Percentiles rank a stretch among this genome's conserved stretches.
phyloP scores from a whole-genome alignment of 2,888 invertebrate species.

The Tigriopus californicus region DNA sequence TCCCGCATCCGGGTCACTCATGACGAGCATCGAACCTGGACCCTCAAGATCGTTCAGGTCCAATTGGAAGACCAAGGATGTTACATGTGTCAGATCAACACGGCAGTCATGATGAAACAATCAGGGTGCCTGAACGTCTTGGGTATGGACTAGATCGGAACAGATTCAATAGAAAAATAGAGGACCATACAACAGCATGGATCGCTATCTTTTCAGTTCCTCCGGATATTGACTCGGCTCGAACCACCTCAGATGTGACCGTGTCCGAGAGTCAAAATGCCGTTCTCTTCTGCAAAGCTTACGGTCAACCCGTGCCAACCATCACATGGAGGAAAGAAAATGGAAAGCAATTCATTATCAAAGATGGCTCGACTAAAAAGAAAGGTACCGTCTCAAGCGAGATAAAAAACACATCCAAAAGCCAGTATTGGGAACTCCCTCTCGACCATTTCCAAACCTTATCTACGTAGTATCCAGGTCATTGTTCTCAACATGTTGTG shows the following conservation, averaged over 20 bases:
- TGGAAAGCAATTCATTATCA: conserved; percentile 32
- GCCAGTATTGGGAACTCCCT: no score
- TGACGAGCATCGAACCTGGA: conserved; percentile 65
- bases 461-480: no score
- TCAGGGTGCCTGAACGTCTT: conserved; percentile 70
- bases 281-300: conserved; percentile 49
- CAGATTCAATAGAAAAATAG: neutral
- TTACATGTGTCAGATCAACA: conserved; percentile 84
- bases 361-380: conserved; percentile 23
- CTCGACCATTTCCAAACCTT: no score
- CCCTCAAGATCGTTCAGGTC: conserved; percentile 59
- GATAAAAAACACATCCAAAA: no score
- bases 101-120: conserved; percentile 64
- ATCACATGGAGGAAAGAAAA: conserved; percentile 43
- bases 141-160: conserved; percentile 34
- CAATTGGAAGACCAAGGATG: conserved; percentile 65
- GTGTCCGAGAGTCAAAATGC: conserved; percentile 53
- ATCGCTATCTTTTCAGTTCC: conserved; percentile 37
- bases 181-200: neutral
- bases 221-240: conserved; percentile 55
- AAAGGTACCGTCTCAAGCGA: neutral
- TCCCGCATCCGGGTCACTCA: conserved; percentile 59
- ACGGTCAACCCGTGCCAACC: conserved; percentile 48
- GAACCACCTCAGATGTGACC: conserved; percentile 53
- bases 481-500: no score